A percentile compares a stretch with the other conserved stretches of the same genome.
These are phyloP conservation scores for Gobius niger DNA, from an alignment of 2,113 vertebrate species.

Conservation along the genomic window DNA sequence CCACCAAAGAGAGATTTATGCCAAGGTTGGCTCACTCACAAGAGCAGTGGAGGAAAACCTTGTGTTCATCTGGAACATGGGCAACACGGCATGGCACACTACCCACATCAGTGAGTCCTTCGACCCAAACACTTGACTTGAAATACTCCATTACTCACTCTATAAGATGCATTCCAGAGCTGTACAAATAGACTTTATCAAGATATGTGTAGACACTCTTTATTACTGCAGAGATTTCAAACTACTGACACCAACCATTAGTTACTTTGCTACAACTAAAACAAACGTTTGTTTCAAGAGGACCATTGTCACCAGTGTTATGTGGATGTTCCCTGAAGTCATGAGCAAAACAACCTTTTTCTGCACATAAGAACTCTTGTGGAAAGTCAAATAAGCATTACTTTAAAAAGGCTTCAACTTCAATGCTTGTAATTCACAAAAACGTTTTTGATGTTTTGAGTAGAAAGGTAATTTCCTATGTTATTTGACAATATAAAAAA, in stretches of 20 bases:
- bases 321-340: slow-evolving; percentile 40
- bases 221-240: no score
- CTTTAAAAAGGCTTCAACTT: background rate
- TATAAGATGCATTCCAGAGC: background rate
- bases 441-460: background rate
- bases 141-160: slow-evolving; percentile 28
- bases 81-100: background rate
- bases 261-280: slow-evolving; percentile 18
- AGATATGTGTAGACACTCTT: background rate
- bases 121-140: slow-evolving; percentile 48
- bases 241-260: no score
- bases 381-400: background rate
- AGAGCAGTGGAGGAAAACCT: slow-evolving; percentile 48
- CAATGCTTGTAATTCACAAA: background rate
- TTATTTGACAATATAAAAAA: no score
- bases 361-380: slow-evolving; percentile 8
- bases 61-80: slow-evolving; percentile 46
- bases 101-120: slow-evolving; percentile 38
- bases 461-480: background rate
- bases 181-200: background rate
- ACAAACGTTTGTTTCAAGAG: slow-evolving; percentile 40
- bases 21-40: slow-evolving; percentile 20
- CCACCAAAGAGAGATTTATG: slow-evolving; percentile 42
- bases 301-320: slow-evolving; percentile 35
- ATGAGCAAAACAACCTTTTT: slow-evolving; percentile 36